A percentile compares a stretch with the other conserved stretches of the same genome.
These are phyloP conservation scores for Trisateles emortualis DNA, from an alignment of 2,888 invertebrate genomes.

Conservation along the genomic window DNA sequence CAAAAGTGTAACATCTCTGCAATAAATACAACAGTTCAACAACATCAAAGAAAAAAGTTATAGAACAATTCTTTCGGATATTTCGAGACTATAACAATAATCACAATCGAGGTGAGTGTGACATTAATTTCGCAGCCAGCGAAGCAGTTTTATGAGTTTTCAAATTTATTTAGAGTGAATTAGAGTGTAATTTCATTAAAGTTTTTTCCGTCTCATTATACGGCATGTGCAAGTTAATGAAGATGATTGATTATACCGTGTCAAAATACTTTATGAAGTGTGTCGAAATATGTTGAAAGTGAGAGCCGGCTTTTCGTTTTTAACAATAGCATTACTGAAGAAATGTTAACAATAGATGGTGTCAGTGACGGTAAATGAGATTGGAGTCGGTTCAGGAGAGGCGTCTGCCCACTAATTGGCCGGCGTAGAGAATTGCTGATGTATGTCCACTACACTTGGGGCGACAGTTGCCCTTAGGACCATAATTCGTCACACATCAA, in stretches of 20 bases:
- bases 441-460: conserved; percentile 65
- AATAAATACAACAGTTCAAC: background rate
- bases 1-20: conserved; percentile 10
- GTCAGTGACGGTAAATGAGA: conserved; percentile 60
- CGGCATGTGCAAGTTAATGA: conserved; percentile 1
- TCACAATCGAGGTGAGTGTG: conserved; percentile 64
- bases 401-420: conserved; percentile 74
- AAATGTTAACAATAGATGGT: conserved; percentile 58
- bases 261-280: conserved; percentile 28
- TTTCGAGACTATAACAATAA: conserved; percentile 47
- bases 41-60: conserved; percentile 22
- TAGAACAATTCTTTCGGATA: conserved; percentile 32
- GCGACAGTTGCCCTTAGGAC: conserved; percentile 59
- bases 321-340: conserved; percentile 58
- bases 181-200: conserved; percentile 25
- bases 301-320: conserved; percentile 40
- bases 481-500: conserved; percentile 69
- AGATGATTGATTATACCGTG: conserved; percentile 35
- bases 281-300: conserved; percentile 43
- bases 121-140: conserved; percentile 58
- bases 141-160: conserved; percentile 47
- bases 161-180: conserved; percentile 29
- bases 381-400: conserved; percentile 55
- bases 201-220: background rate
- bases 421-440: conserved; percentile 77